These are phyloP conservation scores for Nomada hirtipes DNA, from an alignment of 2,888 invertebrate species.

Conservation along the genomic window DNA sequence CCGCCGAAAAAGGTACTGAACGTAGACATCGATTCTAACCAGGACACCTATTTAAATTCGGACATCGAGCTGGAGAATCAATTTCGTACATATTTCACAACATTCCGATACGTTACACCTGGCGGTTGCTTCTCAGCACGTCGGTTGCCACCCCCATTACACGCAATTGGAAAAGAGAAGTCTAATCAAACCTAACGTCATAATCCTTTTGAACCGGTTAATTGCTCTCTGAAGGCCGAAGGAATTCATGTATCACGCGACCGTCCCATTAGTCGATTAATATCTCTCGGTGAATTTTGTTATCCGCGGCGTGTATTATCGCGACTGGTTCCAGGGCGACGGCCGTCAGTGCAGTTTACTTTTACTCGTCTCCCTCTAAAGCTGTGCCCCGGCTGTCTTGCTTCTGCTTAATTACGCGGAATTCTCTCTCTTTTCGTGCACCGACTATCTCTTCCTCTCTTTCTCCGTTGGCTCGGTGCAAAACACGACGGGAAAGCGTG, in stretches of 20 bases:
- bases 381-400: conserved; percentile 32
- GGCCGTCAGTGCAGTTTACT: conserved; percentile 49
- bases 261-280: conserved; percentile 58
- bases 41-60: too few relatives aligned
- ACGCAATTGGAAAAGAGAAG: not conserved
- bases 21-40: too few relatives aligned
- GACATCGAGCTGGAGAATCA: too few relatives aligned
- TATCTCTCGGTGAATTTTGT: conserved; percentile 54
- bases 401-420: conserved; percentile 61
- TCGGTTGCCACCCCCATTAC: not conserved
- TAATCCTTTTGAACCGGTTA: conserved; percentile 41
- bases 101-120: too few relatives aligned
- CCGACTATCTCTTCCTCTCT: not conserved
- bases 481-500: conserved; percentile 37
- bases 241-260: conserved; percentile 58
- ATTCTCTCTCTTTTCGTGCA: conserved; percentile 27
- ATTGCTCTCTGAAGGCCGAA: conserved; percentile 37
- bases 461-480: not conserved
- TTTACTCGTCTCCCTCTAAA: conserved; percentile 44
- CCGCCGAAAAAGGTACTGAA: not conserved
- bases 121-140: not conserved
- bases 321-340: conserved; percentile 29
- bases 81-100: too few relatives aligned
- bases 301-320: conserved; percentile 59
- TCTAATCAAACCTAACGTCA: conserved; percentile 33